A percentile compares a stretch with the other conserved stretches of the same genome.
phyloP scores from a whole-genome alignment of 2,797 vertebrate species.

The Rhincodon typus region DNA sequence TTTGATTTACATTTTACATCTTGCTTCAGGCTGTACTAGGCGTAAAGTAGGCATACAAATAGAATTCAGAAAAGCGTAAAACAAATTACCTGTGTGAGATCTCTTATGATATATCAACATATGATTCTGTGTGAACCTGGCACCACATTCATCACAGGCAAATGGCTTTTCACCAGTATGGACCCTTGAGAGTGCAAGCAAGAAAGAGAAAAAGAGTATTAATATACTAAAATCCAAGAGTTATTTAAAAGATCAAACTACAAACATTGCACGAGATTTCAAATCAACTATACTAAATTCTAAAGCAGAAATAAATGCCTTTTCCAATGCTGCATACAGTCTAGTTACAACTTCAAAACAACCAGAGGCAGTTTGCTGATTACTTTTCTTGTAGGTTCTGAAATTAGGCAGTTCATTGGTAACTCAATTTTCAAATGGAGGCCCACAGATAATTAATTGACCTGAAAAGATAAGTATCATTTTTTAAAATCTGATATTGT shows the following conservation, averaged over 20 bases:
- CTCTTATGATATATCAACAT: conserved; percentile 94
- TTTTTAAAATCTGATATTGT: too few species aligned
- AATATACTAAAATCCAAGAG: neutral
- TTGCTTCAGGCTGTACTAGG: neutral
- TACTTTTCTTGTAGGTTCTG: neutral
- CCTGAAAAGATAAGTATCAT: neutral
- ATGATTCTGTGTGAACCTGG: conserved; percentile 94
- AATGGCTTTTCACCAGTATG: conserved; percentile 94
- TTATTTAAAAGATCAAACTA: conserved; percentile 2
- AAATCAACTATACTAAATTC: neutral
- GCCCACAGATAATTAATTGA: neutral
- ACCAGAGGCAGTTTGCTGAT: neutral
- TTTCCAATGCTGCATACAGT: neutral
- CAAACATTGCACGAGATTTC: neutral
- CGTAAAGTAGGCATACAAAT: neutral
- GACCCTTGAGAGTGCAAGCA: neutral
- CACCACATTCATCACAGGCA: conserved; percentile 82
- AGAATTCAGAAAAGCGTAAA: neutral
- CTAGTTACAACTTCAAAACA: neutral
- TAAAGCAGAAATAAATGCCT: neutral
- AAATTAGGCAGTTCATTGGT: neutral
- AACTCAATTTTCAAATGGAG: neutral
- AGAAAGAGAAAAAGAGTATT: neutral
- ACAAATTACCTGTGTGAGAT: conserved; percentile 79
- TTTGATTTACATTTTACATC: neutral